Conservation (phyloP, 2,797 vertebrate species). For the Halcyon badia region DNA sequence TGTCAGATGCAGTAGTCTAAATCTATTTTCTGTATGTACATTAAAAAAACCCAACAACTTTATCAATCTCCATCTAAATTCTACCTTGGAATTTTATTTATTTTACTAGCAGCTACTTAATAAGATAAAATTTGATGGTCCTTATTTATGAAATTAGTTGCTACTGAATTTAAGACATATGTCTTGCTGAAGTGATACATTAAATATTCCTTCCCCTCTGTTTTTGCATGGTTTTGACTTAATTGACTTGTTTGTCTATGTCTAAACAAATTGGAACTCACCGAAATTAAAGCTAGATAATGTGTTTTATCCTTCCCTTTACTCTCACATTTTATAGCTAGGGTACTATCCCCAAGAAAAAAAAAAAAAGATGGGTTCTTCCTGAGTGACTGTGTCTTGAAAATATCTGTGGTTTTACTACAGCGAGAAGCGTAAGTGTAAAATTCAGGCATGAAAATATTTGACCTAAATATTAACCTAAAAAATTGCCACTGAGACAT, state of each 20-base stretch:
- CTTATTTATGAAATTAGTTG: not conserved
- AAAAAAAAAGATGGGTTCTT: not conserved
- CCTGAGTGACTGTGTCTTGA: not conserved
- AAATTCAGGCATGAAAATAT: not conserved
- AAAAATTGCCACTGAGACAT: not conserved
- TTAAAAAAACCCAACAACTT: not conserved
- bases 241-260: not conserved
- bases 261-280: not conserved
- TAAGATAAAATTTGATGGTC: not conserved
- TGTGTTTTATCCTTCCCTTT: not conserved
- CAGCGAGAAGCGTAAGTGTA: not conserved
- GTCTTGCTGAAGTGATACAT: not conserved
- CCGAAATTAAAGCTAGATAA: not conserved
- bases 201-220: not conserved
- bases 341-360: not conserved
- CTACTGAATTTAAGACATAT: not conserved
- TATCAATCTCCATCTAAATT: not conserved
- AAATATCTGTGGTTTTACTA: not conserved
- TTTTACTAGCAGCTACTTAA: not conserved
- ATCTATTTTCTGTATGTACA: not conserved
- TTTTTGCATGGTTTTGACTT: not conserved
- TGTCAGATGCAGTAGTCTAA: not conserved
- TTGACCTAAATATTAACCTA: conserved; percentile 9
- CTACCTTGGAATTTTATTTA: not conserved
- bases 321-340: not conserved